A percentile compares a stretch with the other conserved stretches of the same genome.
Evolutionary conservation across 2,113 vertebrate species (phyloP).

Genomic region (Vidua chalybeata): DNA sequence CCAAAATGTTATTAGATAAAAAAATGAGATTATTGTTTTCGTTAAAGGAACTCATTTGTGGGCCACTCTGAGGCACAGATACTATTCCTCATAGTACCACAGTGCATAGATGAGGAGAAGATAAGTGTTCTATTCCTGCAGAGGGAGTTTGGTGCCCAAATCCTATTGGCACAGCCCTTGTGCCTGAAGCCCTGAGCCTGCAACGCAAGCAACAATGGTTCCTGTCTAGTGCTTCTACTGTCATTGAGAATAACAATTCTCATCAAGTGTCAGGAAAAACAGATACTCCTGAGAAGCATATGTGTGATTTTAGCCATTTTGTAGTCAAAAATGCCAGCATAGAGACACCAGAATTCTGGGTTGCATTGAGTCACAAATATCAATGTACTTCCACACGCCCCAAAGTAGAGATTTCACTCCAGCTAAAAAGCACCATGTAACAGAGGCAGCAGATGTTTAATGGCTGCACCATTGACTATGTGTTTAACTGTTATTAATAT

Average conservation of each 20-base stretch:
- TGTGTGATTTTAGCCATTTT: background rate
- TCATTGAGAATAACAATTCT: background rate
- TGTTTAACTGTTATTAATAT: slow-evolving; percentile 73
- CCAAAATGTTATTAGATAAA: background rate
- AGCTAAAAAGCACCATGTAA: slow-evolving; percentile 17
- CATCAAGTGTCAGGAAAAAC: background rate
- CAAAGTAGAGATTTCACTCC: background rate
- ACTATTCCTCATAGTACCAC: background rate
- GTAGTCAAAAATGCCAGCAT: background rate
- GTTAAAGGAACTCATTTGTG: background rate
- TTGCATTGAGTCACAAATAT: background rate
- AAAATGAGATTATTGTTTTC: background rate
- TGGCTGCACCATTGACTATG: slow-evolving; percentile 55
- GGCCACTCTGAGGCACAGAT: background rate
- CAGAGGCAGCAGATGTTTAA: slow-evolving; percentile 66
- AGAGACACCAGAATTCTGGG: background rate
- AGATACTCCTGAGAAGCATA: background rate
- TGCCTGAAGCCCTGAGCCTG: background rate
- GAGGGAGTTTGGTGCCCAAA: background rate
- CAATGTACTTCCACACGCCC: background rate
- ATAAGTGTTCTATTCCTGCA: background rate
- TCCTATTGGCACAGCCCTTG: background rate
- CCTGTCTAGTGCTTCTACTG: background rate
- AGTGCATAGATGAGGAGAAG: background rate
- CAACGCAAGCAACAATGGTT: background rate